A percentile compares a stretch with the other conserved stretches of the same genome.
These are phyloP conservation scores for Vulpes lagopus DNA, from an alignment of 2,113 vertebrate genomes.

Conservation along the genomic window DNA sequence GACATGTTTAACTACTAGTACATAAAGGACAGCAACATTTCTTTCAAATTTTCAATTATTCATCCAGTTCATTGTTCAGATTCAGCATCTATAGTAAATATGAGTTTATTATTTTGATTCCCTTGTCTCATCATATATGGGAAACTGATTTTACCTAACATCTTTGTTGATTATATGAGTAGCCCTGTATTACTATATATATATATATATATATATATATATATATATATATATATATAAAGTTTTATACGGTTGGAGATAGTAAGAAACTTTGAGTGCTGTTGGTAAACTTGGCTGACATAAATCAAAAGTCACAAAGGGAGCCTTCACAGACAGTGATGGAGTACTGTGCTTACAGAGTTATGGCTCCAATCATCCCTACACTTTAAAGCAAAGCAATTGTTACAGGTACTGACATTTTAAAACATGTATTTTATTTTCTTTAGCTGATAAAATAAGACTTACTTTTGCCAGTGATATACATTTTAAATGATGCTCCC, in stretches of 20 bases:
- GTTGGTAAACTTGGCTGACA: neutral
- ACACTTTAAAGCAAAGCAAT: slow-evolving; percentile 42
- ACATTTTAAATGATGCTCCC: neutral
- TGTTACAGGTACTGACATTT: slow-evolving; percentile 2
- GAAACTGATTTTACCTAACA: neutral
- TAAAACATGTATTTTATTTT: neutral
- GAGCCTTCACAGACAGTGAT: neutral
- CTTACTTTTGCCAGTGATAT: neutral
- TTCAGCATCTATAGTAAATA: neutral
- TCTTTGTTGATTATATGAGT: neutral
- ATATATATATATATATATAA: too few species aligned
- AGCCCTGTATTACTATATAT: neutral
- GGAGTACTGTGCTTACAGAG: neutral
- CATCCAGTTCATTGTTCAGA: neutral
- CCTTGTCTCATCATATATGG: neutral
- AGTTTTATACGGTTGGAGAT: neutral
- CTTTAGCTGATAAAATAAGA: slow-evolving; percentile 54
- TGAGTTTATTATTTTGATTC: neutral
- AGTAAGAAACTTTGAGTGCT: neutral
- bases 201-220: rapidly evolving
- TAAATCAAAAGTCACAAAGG: neutral
- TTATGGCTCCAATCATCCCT: neutral
- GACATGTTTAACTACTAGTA: neutral
- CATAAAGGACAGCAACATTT: neutral
- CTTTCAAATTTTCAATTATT: neutral